Evolutionary conservation across 2,888 invertebrate species (phyloP), one percentile per base, ranked within the genome.

Genomic region (Dromius quadrimaculatus): DNA sequence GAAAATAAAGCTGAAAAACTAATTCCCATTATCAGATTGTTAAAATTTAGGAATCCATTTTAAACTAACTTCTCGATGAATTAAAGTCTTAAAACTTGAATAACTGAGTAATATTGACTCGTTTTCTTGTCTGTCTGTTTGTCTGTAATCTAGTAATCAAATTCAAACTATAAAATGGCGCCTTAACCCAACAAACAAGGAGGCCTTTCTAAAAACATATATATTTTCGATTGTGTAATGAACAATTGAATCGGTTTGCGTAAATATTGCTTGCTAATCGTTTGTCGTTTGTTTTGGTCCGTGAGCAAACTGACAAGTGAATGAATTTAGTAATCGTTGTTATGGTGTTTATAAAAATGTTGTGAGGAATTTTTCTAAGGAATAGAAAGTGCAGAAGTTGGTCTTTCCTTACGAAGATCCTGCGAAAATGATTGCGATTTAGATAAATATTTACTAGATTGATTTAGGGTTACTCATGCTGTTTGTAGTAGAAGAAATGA

Each of bases 251-350:
- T 54, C n/a, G 13, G 50, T 54, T 54, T 54, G 50, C 50, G 28
- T 28, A 54, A 54, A 54, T 54, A 54, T 54, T 54, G 9, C 50
- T 28, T 28, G 50, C 23, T 28, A 54, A 54, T 54, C 28, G 50
- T 54, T 54, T 54, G 28, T 54, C 50, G 50, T 23, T 54, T 54
- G 50, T 54, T 54, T 54, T 54, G 50, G 28, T 54, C 50, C 32
- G 50, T 54, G 50, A 28, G 50, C 15, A 54, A 54, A 54, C 32
- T 54, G 28, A 28, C 50, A 54, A 54, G 28, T 54, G 50, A 54
- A 54, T 54, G 50, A 54, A 28, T 54, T 54, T 54, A 17, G 50
- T 54, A 54, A 54, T 54, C 50, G 50, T 15, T 23, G 32, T 54
- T 47, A 54, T 54, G 50, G 23, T 8, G 50, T 13, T 28, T 28